A percentile compares a stretch with the other conserved stretches of the same genome.
These are phyloP conservation scores for Phalera bucephala DNA, from an alignment of 2,888 invertebrate genomes.

Conservation along the genomic window DNA sequence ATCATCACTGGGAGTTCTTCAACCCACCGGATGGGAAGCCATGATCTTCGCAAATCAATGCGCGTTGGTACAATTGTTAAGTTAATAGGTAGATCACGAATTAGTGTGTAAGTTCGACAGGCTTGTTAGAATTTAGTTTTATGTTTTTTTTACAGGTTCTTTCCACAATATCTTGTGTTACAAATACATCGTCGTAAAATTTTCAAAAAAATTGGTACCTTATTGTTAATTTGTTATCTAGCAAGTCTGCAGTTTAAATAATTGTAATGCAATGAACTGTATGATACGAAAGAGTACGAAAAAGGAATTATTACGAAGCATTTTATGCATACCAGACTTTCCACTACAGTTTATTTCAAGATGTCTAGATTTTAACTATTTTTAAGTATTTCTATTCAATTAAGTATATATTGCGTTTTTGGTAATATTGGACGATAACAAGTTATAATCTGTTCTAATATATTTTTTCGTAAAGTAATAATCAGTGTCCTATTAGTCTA, in stretches of 20 bases:
- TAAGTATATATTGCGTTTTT: too few relatives aligned
- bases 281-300: conserved; percentile 16
- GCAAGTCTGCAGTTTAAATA: conserved; percentile 25
- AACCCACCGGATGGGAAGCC: conserved; percentile 88
- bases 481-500: background rate
- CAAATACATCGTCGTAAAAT: background rate
- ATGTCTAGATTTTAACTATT: background rate
- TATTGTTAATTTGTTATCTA: conserved; percentile 7
- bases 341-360: conserved; percentile 40
- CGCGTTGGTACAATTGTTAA: conserved; percentile 16
- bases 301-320: conserved; percentile 34
- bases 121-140: conserved; percentile 22
- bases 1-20: conserved; percentile 94
- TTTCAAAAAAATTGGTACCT: too few relatives aligned
- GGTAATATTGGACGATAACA: too few relatives aligned
- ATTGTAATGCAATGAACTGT: conserved; percentile 22
- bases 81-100: conserved; percentile 14
- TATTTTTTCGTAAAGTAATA: background rate
- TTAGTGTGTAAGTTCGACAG: conserved; percentile 25
- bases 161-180: conserved; percentile 1
- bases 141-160: conserved; percentile 3
- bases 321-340: conserved; percentile 53
- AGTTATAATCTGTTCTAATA: background rate
- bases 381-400: background rate
- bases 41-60: conserved; percentile 30